These are phyloP conservation scores for Litocranius walleri DNA, from an alignment of 2,113 vertebrate species.

Conservation along the genomic window DNA sequence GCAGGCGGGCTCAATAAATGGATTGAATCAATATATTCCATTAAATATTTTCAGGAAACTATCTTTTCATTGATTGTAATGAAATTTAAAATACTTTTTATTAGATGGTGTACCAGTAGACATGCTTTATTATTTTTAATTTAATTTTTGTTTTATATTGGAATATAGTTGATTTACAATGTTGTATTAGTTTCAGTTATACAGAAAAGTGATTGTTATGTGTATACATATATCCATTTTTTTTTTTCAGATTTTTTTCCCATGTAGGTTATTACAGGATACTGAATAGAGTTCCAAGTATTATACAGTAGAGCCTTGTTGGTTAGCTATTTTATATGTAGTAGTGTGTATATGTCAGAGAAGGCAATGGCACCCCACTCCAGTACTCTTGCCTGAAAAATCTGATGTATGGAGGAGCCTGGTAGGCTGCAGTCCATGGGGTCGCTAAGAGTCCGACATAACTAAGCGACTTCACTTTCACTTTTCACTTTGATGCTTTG, in stretches of 20 bases:
- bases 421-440: too few relatives aligned
- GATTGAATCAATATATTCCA: neutral
- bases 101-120: neutral
- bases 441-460: accelerated
- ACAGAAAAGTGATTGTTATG: neutral
- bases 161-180: neutral
- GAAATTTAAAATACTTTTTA: neutral
- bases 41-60: neutral
- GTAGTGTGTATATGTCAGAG: neutral
- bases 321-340: neutral
- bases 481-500: too few relatives aligned
- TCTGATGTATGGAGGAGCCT: too few relatives aligned
- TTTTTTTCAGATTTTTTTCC: neutral
- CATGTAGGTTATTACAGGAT: neutral
- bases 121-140: neutral
- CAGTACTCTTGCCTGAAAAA: too few relatives aligned
- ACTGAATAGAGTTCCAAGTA: neutral
- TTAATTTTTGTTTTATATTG: neutral
- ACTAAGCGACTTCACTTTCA: too few relatives aligned
- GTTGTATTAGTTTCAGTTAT: neutral
- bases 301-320: neutral
- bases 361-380: too few relatives aligned
- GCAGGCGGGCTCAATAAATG: neutral
- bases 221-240: neutral
- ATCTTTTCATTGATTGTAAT: neutral